phyloP scores from a whole-genome alignment of 2,113 vertebrate species.

The Brevimyrus niger region DNA sequence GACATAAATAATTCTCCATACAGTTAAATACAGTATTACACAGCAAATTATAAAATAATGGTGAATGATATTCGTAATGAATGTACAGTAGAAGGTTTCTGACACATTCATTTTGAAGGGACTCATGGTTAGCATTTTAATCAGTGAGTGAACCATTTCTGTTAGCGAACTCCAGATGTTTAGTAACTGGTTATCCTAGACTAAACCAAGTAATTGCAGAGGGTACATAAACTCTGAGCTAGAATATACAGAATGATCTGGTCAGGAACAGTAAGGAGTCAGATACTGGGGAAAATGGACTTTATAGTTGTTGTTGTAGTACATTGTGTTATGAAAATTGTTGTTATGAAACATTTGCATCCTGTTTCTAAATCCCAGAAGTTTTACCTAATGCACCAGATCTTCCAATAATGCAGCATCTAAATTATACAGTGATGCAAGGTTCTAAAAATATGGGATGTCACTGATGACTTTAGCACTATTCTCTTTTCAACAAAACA shows the following conservation, averaged over 20 bases:
- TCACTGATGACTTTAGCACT: no score
- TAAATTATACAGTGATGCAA: no score
- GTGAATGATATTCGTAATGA: neutral
- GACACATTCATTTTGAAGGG: neutral
- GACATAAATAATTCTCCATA: neutral
- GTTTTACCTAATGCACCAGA: neutral
- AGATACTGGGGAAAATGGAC: neutral
- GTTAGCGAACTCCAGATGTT: neutral
- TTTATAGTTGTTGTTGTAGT: neutral
- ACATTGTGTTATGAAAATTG: neutral
- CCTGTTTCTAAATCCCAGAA: neutral
- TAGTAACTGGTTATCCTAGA: neutral
- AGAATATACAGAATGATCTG: neutral
- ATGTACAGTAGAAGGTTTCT: neutral
- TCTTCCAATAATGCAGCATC: neutral
- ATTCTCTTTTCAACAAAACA: no score
- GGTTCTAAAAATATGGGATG: no score
- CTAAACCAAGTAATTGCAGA: neutral
- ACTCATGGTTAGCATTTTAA: neutral
- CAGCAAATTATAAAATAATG: neutral
- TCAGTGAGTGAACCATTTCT: neutral
- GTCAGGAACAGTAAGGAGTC: neutral
- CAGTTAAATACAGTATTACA: neutral
- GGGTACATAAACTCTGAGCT: neutral
- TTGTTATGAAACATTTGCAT: neutral